Conservation (phyloP, 2,888 invertebrate species). For the Fissipunctia ypsillon region DNA sequence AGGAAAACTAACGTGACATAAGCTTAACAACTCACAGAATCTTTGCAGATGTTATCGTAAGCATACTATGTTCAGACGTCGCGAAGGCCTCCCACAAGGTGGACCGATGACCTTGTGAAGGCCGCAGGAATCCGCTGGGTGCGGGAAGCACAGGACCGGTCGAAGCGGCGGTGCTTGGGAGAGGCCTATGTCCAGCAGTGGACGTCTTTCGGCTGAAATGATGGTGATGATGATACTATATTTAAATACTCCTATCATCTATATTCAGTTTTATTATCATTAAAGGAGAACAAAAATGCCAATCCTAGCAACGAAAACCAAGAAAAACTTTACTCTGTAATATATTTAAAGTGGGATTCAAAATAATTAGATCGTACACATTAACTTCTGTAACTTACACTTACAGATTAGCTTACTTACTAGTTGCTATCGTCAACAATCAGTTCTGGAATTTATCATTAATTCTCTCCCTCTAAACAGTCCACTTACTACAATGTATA, state of each 20-base stretch:
- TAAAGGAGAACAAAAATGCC: constrained; percentile 66
- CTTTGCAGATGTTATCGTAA: constrained; percentile 29
- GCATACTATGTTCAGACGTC: constrained; percentile 19
- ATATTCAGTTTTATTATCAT: constrained; percentile 41
- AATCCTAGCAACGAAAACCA: constrained; percentile 71
- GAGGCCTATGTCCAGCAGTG: too few relatives aligned
- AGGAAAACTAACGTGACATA: constrained; percentile 27
- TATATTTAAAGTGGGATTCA: constrained; percentile 69
- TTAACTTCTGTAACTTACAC: constrained; percentile 77
- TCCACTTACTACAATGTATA: constrained; percentile 69
- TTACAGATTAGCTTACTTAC: constrained; percentile 84
- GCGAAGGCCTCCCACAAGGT: too few relatives aligned
- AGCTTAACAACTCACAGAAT: constrained; percentile 37
- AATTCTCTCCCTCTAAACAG: constrained; percentile 67
- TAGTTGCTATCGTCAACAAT: constrained; percentile 82
- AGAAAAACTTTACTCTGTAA: constrained; percentile 60
- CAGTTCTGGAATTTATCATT: constrained; percentile 83
- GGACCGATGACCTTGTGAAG: too few relatives aligned
- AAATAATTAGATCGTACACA: constrained; percentile 73
- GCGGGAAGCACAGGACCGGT: too few relatives aligned
- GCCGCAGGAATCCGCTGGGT: too few relatives aligned
- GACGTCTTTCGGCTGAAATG: too few relatives aligned
- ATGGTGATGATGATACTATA: constrained; percentile 14
- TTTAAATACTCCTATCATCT: constrained; percentile 37
- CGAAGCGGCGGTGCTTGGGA: too few relatives aligned